Base-by-base conservation (phyloP, 1,140 invertebrate species). In the Centruroides vittatus region DNA sequence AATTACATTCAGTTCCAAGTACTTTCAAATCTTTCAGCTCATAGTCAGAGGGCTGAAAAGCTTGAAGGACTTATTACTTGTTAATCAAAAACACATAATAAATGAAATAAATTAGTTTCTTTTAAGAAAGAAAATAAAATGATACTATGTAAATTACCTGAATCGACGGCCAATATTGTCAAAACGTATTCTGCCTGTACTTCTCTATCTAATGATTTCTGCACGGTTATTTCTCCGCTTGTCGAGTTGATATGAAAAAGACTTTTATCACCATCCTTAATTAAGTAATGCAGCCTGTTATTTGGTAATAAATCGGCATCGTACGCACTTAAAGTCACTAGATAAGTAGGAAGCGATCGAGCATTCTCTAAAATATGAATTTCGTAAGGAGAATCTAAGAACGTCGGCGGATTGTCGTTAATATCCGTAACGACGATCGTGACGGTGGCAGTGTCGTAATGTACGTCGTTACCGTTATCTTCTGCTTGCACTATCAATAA, bases 371-470 rank as follows among this genome's bases (percentile, higher is more conserved):
- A 86, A n/a, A 96, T 87, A 69, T 89, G 85, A 0, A 89, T 89
- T 60, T 89, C 73, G 72, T 96, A 96, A 0, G 90, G 89, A 0
- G 89, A 93, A 74, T 89, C 85, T 48, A 89, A 74, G 71, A 98
- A 97, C 1, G 88, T 84, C 2, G 93, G 93, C 7, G 88, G 82
- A 70, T 93, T 93, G 75, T 98, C 94, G 74, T 98, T 97, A 66
- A 97, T 86, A 75, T 98, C 93, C 35, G 85, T 80, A 5, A 99
- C 82, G 6, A 68, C 70, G 47, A 85, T 78, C 47, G 73, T 68
- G n/a, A 84, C 76, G 41, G 74, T 74, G 11, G 88, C 86, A 5
- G 82, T 85, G 70, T 90, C 86, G 63, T 79, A 80, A 59, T 81
- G 78, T 3, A 67, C 65, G 50, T 71, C 70, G 65, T 66, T 83